Percentiles rank a stretch among this genome's conserved stretches.
These are phyloP conservation scores for Ochropleura leucogaster DNA, from an alignment of 2,888 invertebrate genomes.

Conservation along the genomic window DNA sequence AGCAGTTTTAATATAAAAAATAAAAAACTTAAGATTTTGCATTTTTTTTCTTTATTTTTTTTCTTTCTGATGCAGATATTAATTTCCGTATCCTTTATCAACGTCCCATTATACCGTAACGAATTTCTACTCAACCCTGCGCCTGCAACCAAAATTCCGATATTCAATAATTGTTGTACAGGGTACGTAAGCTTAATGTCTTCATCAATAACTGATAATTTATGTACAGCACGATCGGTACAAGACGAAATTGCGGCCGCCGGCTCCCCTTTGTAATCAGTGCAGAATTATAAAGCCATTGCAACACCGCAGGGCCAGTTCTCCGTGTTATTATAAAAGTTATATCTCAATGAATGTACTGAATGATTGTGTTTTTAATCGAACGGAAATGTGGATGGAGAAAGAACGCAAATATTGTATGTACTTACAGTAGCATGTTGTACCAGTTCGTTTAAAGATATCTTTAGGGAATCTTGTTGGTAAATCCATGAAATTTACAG, in stretches of 20 bases:
- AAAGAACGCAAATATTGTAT: slow-evolving; percentile 24
- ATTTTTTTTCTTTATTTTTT: too few relatives aligned
- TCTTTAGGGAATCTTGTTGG: slow-evolving; percentile 10
- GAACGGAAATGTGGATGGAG: slow-evolving; percentile 43
- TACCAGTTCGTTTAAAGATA: slow-evolving; percentile 16
- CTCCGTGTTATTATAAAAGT: slow-evolving; percentile 79
- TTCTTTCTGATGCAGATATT: background rate
- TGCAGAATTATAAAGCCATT: slow-evolving; percentile 89
- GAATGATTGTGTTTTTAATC: slow-evolving; percentile 67
- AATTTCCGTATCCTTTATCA: slow-evolving; percentile 5
- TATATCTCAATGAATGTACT: slow-evolving; percentile 79
- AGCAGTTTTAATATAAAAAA: background rate
- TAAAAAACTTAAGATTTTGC: background rate
- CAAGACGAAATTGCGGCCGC: slow-evolving; percentile 91
- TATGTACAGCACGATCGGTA: slow-evolving; percentile 89
- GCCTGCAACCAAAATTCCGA: slow-evolving; percentile 71
- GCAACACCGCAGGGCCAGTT: slow-evolving; percentile 86
- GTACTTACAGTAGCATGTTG: slow-evolving; percentile 16
- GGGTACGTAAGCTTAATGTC: slow-evolving; percentile 88
- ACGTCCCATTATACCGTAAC: slow-evolving; percentile 27
- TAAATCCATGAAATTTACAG: background rate
- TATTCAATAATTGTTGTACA: slow-evolving; percentile 81
- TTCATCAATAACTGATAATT: slow-evolving; percentile 91
- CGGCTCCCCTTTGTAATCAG: slow-evolving; percentile 91
- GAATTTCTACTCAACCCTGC: slow-evolving; percentile 58